Conservation (phyloP, 1,140 invertebrate species). For the Forficula auricularia region DNA sequence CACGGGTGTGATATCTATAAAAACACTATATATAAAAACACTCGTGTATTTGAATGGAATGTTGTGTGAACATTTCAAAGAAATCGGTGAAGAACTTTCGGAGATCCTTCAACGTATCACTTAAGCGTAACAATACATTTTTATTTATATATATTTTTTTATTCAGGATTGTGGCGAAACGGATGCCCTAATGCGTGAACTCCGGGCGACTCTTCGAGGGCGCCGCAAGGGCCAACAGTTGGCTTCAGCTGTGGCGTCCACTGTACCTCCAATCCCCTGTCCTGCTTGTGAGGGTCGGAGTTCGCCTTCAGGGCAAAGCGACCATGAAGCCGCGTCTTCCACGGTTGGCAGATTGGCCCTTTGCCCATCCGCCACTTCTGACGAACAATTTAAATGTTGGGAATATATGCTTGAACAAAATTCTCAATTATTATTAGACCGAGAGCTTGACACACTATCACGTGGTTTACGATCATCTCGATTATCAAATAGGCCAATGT, state of each 20-base stretch:
- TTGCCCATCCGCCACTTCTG: constrained; percentile 27
- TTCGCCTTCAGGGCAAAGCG: constrained; percentile 67
- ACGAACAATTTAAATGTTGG: constrained; percentile 81
- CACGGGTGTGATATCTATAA: too few relatives aligned
- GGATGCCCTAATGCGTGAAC: constrained; percentile 43
- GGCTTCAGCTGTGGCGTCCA: not conserved
- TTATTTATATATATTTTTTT: too few relatives aligned
- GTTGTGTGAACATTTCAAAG: too few relatives aligned
- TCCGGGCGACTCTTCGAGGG: constrained; percentile 47
- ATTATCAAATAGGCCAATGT: constrained; percentile 17
- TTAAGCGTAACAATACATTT: too few relatives aligned
- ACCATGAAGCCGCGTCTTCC: constrained; percentile 28
- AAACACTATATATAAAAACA: too few relatives aligned
- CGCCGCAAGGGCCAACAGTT: constrained; percentile 16
- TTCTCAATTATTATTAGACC: constrained; percentile 70
- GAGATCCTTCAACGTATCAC: too few relatives aligned
- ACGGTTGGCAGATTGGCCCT: not conserved
- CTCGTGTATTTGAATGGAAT: too few relatives aligned
- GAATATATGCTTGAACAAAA: constrained; percentile 85
- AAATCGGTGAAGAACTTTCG: too few relatives aligned
- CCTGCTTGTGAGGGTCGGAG: constrained; percentile 22
- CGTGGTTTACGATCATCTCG: constrained; percentile 31
- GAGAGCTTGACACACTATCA: constrained; percentile 65
- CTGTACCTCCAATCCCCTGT: too few relatives aligned
- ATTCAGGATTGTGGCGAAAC: not conserved